Evolutionary conservation across 2,113 vertebrate species (phyloP).

Genomic region (Oryzias melastigma): DNA sequence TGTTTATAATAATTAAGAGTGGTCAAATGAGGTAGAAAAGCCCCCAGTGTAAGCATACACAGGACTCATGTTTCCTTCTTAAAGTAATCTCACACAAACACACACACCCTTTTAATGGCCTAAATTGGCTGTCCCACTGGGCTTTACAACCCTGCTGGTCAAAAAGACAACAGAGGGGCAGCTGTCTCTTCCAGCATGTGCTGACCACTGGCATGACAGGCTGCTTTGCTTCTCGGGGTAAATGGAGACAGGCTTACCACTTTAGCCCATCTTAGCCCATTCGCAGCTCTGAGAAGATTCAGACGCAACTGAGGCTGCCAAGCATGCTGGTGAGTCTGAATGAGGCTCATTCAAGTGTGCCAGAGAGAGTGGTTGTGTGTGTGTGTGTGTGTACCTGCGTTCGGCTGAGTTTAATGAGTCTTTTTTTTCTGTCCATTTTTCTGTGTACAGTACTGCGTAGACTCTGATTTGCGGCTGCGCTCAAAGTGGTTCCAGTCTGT

Average conservation of each 20-base stretch:
- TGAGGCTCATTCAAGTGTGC: constrained; percentile 57
- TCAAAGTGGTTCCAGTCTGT: constrained; percentile 31
- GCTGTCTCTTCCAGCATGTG: constrained; percentile 56
- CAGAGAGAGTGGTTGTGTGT: constrained; percentile 27
- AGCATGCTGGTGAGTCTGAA: constrained; percentile 76
- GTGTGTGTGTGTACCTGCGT: constrained; percentile 41
- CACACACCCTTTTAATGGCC: constrained; percentile 55
- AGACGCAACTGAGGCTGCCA: constrained; percentile 52
- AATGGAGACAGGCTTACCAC: constrained; percentile 58
- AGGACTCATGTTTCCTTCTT: constrained; percentile 3
- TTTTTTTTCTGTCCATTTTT: constrained; percentile 42
- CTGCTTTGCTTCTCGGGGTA: constrained; percentile 40
- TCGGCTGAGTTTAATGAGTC: constrained; percentile 35
- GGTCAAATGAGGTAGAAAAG: constrained; percentile 33
- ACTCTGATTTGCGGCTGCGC: constrained; percentile 34
- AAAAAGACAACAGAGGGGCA: constrained; percentile 47
- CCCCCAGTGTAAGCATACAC: constrained; percentile 8
- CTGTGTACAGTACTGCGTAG: constrained; percentile 32
- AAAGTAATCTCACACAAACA: constrained; percentile 26
- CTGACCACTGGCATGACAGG: constrained; percentile 56
- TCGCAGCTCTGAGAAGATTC: constrained; percentile 55
- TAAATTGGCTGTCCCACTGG: constrained; percentile 51
- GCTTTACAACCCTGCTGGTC: constrained; percentile 41
- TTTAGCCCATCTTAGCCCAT: constrained; percentile 62
- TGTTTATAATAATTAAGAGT: constrained; percentile 43